Percentiles rank a stretch among this genome's conserved stretches.
Conservation (phyloP, 1,140 invertebrate genomes). For the Proales similis region DNA sequence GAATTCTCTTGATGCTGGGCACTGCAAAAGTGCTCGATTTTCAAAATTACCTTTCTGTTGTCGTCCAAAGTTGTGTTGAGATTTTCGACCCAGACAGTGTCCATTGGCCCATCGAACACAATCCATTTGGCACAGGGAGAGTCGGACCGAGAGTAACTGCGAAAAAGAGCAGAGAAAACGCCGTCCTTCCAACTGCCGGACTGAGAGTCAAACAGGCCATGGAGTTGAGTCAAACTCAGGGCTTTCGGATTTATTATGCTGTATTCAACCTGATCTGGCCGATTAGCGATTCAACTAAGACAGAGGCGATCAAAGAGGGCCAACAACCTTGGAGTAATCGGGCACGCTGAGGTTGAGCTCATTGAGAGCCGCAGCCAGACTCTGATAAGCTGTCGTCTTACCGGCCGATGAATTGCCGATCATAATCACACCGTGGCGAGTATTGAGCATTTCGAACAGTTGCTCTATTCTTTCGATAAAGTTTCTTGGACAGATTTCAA, state of each 20-base stretch:
- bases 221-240: conserved; percentile 54
- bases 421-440: conserved; percentile 53
- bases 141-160: conserved; percentile 51
- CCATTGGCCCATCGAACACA: conserved; percentile 52
- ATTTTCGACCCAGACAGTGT: conserved; percentile 55
- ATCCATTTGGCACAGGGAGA: conserved; percentile 56
- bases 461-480: conserved; percentile 54
- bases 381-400: conserved; percentile 49
- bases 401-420: conserved; percentile 52
- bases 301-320: neutral
- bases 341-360: conserved; percentile 54
- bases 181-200: conserved; percentile 54
- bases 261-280: conserved; percentile 47
- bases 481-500: too few relatives aligned
- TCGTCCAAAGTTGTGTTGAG: conserved; percentile 55
- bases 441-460: conserved; percentile 54
- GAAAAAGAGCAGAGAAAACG: conserved; percentile 57
- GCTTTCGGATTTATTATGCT: conserved; percentile 54
- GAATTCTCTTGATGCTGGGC: conserved; percentile 42
- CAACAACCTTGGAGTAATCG: conserved; percentile 46
- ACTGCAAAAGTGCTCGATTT: conserved; percentile 48
- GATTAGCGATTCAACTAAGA: conserved; percentile 28
- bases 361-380: conserved; percentile 44
- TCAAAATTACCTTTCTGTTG: conserved; percentile 54
- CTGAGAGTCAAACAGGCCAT: conserved; percentile 54